Percentiles rank a stretch among this genome's conserved stretches.
Conservation (phyloP, 2,888 invertebrate species). For the Ochropleura leucogaster region DNA sequence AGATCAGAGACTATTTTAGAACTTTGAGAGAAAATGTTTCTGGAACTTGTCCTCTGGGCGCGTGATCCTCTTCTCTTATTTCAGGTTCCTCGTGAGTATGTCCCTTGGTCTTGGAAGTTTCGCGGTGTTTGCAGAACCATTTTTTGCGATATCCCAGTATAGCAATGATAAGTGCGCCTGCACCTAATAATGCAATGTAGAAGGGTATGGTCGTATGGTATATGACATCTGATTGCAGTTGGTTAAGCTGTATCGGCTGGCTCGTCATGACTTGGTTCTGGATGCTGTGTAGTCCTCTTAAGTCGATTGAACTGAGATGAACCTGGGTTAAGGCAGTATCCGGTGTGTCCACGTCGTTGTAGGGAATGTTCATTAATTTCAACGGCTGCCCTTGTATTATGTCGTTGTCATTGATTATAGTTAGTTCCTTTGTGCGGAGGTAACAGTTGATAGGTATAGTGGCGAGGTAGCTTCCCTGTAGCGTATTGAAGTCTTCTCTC, state of each 20-base stretch:
- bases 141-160: neutral
- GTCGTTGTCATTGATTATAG: conserved; percentile 8
- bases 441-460: conserved; percentile 7
- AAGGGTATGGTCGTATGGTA: conserved; percentile 1
- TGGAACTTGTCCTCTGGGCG: conserved; percentile 1
- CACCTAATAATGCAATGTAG: neutral
- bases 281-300: neutral
- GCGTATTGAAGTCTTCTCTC: conserved; percentile 7
- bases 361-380: conserved; percentile 13
- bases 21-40: conserved; percentile 9
- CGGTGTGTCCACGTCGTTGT: no score
- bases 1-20: conserved; percentile 1
- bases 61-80: neutral
- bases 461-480: neutral
- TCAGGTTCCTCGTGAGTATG: neutral
- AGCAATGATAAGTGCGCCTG: neutral
- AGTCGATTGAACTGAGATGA: conserved; percentile 4
- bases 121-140: neutral
- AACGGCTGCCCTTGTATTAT: neutral
- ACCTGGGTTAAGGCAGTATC: no score
- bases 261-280: conserved; percentile 5
- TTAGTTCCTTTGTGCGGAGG: neutral
- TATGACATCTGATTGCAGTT: neutral
- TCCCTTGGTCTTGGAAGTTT: neutral
- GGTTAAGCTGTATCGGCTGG: neutral